Evolutionary conservation across 92 coral and sea anemone genomes (phyloP).

Genomic region (Phenganax stokvisi): DNA sequence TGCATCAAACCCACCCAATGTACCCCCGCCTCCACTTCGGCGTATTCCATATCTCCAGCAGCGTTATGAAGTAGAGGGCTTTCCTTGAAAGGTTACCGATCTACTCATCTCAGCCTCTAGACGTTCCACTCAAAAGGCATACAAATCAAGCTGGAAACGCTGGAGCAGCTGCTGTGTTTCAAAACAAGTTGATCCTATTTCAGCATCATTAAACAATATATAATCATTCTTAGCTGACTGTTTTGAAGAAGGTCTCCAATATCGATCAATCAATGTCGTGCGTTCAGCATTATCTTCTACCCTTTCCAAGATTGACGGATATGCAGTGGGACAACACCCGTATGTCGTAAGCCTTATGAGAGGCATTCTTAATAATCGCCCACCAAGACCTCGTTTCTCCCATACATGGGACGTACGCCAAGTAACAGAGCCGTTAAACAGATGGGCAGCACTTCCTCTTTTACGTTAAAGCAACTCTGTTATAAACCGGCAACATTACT

Average conservation of each 20-base stretch:
- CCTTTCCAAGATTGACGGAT: conserved; percentile 29
- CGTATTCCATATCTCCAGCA: conserved; percentile 43
- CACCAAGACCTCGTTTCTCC: conserved; percentile 42
- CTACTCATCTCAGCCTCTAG: conserved; percentile 50
- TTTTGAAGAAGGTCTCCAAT: conserved; percentile 35
- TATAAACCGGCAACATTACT: conserved; percentile 25
- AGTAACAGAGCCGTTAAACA: background rate
- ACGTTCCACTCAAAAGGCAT: conserved; percentile 50
- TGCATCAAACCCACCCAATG: conserved; percentile 38
- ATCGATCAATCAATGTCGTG: conserved; percentile 31
- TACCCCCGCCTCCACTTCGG: conserved; percentile 39
- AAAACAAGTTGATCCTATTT: conserved; percentile 44
- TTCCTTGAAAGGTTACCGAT: conserved; percentile 40
- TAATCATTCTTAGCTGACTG: conserved; percentile 11
- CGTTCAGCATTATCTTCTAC: conserved; percentile 36
- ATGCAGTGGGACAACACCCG: conserved; percentile 21
- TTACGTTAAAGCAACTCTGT: conserved; percentile 12
- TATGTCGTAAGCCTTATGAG: conserved; percentile 16
- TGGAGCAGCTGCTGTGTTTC: conserved; percentile 44
- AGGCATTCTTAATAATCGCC: conserved; percentile 41
- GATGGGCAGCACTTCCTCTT: background rate
- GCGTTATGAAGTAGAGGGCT: conserved; percentile 45
- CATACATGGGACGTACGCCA: conserved; percentile 19
- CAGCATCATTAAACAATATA: conserved; percentile 37
- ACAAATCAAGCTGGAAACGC: conserved; percentile 44